Evolutionary conservation across 2,888 invertebrate genomes (phyloP), one percentile per base, ranked within the genome.

Genomic region (Cistogaster globosa): DNA sequence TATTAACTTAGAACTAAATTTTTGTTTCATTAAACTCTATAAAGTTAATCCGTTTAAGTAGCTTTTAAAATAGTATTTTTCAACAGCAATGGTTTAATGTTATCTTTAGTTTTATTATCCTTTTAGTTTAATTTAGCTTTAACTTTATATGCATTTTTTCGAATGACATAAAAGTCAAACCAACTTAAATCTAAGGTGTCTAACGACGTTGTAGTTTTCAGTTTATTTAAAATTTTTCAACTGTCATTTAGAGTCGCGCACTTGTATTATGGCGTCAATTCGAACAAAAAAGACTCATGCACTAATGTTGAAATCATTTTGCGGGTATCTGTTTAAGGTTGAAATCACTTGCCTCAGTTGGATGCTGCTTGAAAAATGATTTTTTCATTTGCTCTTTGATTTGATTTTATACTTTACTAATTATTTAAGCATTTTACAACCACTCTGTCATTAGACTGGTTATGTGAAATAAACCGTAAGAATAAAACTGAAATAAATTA

Each of bases 331-430:
- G 45, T 76, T 76, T 63, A 63, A 71, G 76, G 45, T 72, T 67
- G 32, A 77, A 77, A 65, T 53, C 36, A 77, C 53, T 77, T 75
- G 32, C 58, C 67, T 42, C 6, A 65, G 65, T 76, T 63, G n/a
- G 57, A 18, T 63, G 55, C 68, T 69, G 55, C 32, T 75, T 42
- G 32, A 38, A 57, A 69, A 68, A 57, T 69, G 69, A 26, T 14
- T 82, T 48, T 26, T 58, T 45, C 51, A 38, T 71, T 45, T 53
- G 57, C 20, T 26, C 42, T 74, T 53, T 55, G 78, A 81, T 82
- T 78, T 75, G 69, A 51, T 78, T 75, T 81, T 78, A 78, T 18
- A 69, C 45, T 75, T 60, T 78, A 69, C 60, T 69, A 74, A 69
- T 69, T 63, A 45, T 69, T 78, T 53, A 22, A 71, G 58, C 38